phyloP scores from a whole-genome alignment of 2,113 vertebrate species.

The Pongo pygmaeus region DNA sequence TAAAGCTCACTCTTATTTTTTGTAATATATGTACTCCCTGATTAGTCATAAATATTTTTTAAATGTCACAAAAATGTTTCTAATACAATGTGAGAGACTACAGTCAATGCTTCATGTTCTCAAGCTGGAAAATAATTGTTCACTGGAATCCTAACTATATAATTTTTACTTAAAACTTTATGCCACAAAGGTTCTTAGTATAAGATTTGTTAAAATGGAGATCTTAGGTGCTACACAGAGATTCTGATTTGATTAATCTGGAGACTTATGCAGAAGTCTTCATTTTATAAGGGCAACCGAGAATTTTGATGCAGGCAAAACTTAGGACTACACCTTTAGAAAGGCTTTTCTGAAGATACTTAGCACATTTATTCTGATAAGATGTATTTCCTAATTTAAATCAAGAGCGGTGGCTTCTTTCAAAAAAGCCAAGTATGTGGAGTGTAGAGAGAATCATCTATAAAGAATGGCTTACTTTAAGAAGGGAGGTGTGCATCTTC shows the following conservation, averaged over 20 bases:
- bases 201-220: neutral
- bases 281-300: neutral
- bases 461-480: neutral
- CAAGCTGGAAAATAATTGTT: neutral
- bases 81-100: neutral
- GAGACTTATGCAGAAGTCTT: neutral
- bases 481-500: neutral
- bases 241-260: neutral
- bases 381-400: neutral
- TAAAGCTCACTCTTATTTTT: neutral
- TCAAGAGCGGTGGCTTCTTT: neutral
- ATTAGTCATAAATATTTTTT: neutral
- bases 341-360: neutral
- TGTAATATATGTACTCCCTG: neutral
- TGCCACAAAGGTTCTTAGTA: neutral
- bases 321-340: neutral
- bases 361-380: neutral
- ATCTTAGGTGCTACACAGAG: neutral
- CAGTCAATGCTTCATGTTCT: neutral
- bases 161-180: neutral
- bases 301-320: neutral
- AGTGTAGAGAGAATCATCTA: neutral
- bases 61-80: neutral
- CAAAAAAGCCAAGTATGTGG: neutral
- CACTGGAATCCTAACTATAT: neutral